These are phyloP conservation scores for Tribolium castaneum DNA, from an alignment of 1,140 invertebrate genomes.

Conservation along the genomic window DNA sequence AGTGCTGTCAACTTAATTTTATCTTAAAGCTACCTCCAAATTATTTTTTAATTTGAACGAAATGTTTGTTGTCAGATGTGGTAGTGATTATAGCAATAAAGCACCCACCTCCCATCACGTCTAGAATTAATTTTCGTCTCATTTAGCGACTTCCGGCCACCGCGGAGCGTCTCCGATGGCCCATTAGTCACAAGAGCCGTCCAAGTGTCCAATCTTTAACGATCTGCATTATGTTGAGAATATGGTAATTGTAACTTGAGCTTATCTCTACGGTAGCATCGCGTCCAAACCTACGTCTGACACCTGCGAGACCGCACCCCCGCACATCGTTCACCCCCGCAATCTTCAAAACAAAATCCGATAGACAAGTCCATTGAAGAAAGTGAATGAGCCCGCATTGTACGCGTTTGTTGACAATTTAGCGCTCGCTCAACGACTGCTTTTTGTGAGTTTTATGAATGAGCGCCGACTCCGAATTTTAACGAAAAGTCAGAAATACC, in stretches of 20 bases:
- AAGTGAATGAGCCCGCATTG: conserved; percentile 6
- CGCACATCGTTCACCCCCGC: conserved; percentile 8
- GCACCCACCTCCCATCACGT: background rate
- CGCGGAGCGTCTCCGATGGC: conserved; percentile 5
- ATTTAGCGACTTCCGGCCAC: conserved; percentile 41
- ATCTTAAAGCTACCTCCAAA: too few species aligned
- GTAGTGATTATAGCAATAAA: background rate
- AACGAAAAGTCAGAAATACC: background rate
- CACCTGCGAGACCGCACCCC: conserved; percentile 13
- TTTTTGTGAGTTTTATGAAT: conserved; percentile 18
- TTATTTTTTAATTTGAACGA: too few species aligned
- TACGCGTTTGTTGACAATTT: conserved; percentile 21
- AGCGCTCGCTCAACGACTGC: conserved; percentile 14
- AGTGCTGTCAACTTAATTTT: too few species aligned
- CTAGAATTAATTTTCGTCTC: background rate
- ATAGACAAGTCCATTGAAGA: conserved; percentile 18
- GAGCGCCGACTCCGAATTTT: background rate
- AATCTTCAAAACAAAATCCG: conserved; percentile 12
- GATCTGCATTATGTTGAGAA: conserved; percentile 40
- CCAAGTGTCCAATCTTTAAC: conserved; percentile 23
- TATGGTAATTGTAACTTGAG: conserved; percentile 44
- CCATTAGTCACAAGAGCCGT: background rate
- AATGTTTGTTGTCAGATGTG: too few species aligned
- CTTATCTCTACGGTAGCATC: conserved; percentile 44
- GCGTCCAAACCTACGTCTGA: background rate